These are phyloP conservation scores for Macheiramphus alcinus DNA, from an alignment of 2,113 vertebrate species.

Conservation along the genomic window DNA sequence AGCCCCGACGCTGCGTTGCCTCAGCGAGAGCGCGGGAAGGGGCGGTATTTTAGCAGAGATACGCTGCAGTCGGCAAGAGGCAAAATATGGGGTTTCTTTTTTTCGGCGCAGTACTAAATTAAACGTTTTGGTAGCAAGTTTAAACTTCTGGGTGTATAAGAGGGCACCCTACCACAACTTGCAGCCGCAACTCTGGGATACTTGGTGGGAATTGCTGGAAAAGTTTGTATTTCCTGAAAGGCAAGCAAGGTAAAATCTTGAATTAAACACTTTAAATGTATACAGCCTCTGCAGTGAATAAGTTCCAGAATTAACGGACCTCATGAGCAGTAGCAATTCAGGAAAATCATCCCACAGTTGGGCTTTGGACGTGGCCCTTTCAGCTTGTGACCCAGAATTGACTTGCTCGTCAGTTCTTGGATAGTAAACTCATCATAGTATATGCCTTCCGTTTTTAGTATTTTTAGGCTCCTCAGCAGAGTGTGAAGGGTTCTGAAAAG, in stretches of 20 bases:
- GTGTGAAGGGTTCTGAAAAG: not conserved
- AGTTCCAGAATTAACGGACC: not conserved
- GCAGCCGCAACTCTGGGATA: not conserved
- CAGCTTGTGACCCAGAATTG: not conserved
- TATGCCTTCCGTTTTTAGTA: not conserved
- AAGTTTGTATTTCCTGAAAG: not conserved
- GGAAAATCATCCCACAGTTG: not conserved
- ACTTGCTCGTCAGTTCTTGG: not conserved
- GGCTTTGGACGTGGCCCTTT: not conserved
- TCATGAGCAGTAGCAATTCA: rapidly evolving
- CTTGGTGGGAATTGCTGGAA: not conserved
- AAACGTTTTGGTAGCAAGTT: not conserved
- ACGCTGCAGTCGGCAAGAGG: not conserved
- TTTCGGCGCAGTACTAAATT: rapidly evolving
- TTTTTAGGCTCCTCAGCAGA: not conserved
- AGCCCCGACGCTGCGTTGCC: not conserved
- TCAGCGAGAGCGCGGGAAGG: not conserved
- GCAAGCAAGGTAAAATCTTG: constrained; percentile 12
- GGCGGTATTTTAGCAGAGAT: not conserved
- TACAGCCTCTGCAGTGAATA: not conserved
- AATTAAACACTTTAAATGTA: not conserved
- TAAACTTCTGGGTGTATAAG: not conserved
- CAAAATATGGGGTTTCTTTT: rapidly evolving
- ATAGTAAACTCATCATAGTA: not conserved
- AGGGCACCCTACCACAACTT: not conserved